A percentile compares a stretch with the other conserved stretches of the same genome.
Evolutionary conservation across 2,888 invertebrate genomes (phyloP).

Genomic region (Boloria selene): DNA sequence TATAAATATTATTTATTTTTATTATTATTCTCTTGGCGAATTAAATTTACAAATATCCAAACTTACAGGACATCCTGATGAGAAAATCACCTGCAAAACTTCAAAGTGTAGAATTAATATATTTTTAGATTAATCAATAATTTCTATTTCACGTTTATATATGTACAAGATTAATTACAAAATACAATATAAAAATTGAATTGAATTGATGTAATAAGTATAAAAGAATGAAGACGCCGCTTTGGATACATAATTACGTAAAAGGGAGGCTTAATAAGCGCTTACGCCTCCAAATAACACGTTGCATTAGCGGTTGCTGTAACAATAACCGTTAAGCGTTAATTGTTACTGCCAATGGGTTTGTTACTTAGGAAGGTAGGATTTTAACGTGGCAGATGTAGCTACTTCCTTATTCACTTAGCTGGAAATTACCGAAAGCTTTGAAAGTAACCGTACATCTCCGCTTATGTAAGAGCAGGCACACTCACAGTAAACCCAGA

Average conservation of each 20-base stretch:
- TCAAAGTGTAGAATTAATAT: no score
- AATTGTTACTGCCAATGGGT: slow-evolving; percentile 67
- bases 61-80: no score
- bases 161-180: no score
- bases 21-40: no score
- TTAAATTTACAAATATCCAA: no score
- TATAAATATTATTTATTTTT: no score
- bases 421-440: slow-evolving; percentile 39
- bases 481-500: neutral
- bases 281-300: slow-evolving; percentile 51
- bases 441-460: slow-evolving; percentile 30
- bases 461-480: slow-evolving; percentile 1
- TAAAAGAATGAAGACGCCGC: no score
- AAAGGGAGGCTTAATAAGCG: slow-evolving; percentile 40
- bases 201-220: no score
- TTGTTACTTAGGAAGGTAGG: slow-evolving; percentile 45
- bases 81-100: no score
- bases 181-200: no score
- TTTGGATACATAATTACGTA: slow-evolving; percentile 29
- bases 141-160: no score
- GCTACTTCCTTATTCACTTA: slow-evolving; percentile 46
- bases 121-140: no score
- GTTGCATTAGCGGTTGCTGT: slow-evolving; percentile 67
- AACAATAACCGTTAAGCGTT: slow-evolving; percentile 68
- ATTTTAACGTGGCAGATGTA: slow-evolving; percentile 45